Percentiles rank a stretch among this genome's conserved stretches.
phyloP scores from a whole-genome alignment of 2,888 invertebrate species.

The Macrophya annulata region DNA sequence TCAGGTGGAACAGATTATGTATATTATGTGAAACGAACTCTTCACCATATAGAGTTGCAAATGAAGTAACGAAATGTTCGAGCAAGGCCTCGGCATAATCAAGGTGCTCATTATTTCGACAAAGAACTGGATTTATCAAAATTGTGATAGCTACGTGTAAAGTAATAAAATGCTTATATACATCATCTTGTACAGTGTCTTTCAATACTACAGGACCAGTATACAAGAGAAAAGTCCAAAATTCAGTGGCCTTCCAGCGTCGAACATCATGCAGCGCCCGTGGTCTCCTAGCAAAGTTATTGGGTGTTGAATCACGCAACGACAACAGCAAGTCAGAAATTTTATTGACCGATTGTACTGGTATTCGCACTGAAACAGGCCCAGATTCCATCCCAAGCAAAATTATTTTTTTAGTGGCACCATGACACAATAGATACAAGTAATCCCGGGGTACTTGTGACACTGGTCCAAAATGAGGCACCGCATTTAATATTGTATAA shows the following conservation, averaged over 20 bases:
- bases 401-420: constrained; percentile 68
- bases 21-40: constrained; percentile 63
- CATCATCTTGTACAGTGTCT: constrained; percentile 58
- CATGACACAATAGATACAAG: constrained; percentile 71
- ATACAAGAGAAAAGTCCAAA: constrained; percentile 67
- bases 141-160: constrained; percentile 63
- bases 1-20: constrained; percentile 64
- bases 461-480: constrained; percentile 68
- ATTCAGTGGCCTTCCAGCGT: constrained; percentile 71
- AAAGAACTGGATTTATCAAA: constrained; percentile 59
- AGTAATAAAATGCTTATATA: constrained; percentile 65
- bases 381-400: constrained; percentile 65
- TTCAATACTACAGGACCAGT: constrained; percentile 66
- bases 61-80: constrained; percentile 62
- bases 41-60: constrained; percentile 61
- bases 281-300: constrained; percentile 68
- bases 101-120: constrained; percentile 48
- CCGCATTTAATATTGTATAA: constrained; percentile 63
- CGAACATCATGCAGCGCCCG: constrained; percentile 65
- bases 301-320: constrained; percentile 50
- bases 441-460: constrained; percentile 63
- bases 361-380: constrained; percentile 53
- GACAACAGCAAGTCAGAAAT: constrained; percentile 39
- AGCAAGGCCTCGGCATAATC: constrained; percentile 63
- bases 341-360: constrained; percentile 6